phyloP scores from a whole-genome alignment of 1,140 invertebrate species.

The Calephelis nemesis region DNA sequence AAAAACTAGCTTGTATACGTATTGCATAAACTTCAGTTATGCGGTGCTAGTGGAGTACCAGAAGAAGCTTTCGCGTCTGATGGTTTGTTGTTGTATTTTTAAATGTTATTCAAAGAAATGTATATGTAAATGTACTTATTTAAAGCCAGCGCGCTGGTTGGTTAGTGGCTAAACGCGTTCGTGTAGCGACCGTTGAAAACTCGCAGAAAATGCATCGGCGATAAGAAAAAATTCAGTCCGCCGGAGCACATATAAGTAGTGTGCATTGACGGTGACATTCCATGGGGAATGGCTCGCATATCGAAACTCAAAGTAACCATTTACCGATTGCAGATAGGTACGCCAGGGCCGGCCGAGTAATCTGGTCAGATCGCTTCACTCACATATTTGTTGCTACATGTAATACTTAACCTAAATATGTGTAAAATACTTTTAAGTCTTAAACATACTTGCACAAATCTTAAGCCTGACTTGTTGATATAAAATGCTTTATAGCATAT shows the following conservation, averaged over 20 bases:
- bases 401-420: conserved; percentile 76
- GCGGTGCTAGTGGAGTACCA: no score
- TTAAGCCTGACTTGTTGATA: not conserved
- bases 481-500: no score
- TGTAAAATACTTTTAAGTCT: conserved; percentile 53
- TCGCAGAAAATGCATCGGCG: conserved; percentile 75
- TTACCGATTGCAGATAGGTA: conserved; percentile 77
- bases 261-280: conserved; percentile 71
- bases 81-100: no score
- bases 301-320: conserved; percentile 75
- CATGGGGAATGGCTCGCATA: conserved; percentile 68
- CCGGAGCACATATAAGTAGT: conserved; percentile 66
- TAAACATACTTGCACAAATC: not conserved
- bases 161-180: not conserved
- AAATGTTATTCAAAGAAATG: no score
- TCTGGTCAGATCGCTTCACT: conserved; percentile 70
- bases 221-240: conserved; percentile 78
- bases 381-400: conserved; percentile 63
- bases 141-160: not conserved
- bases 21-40: no score
- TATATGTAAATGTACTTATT: not conserved
- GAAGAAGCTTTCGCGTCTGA: no score
- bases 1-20: no score
- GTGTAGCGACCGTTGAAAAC: conserved; percentile 64
- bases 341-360: conserved; percentile 71